These are phyloP conservation scores for Elegia similella DNA, from an alignment of 2,888 invertebrate species.

Conservation along the genomic window DNA sequence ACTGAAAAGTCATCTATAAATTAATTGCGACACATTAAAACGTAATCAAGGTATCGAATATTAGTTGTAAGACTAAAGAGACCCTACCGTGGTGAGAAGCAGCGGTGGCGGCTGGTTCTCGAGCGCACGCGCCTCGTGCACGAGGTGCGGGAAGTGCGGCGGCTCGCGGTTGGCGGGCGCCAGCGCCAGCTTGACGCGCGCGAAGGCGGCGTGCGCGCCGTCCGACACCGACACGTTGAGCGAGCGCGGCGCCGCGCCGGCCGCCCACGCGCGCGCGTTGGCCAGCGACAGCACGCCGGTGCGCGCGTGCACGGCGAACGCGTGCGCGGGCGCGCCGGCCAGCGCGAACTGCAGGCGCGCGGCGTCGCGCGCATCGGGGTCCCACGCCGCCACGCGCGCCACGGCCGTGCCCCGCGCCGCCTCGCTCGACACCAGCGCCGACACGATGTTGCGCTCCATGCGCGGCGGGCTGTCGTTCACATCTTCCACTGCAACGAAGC, in stretches of 20 bases:
- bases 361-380: slow-evolving; percentile 91
- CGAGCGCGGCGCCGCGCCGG: slow-evolving; percentile 81
- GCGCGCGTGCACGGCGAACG: slow-evolving; percentile 51
- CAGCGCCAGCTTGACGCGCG: slow-evolving; percentile 89
- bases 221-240: slow-evolving; percentile 97
- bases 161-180: slow-evolving; percentile 89
- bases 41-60: too few relatives aligned
- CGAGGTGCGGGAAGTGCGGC: slow-evolving; percentile 89
- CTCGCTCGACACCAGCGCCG: slow-evolving; percentile 89
- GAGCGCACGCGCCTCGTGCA: slow-evolving; percentile 89
- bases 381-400: slow-evolving; percentile 93
- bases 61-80: too few relatives aligned
- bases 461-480: slow-evolving; percentile 95
- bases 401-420: slow-evolving; percentile 94
- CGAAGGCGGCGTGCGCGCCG: slow-evolving; percentile 95
- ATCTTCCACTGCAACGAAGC: slow-evolving; percentile 84
- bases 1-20: too few relatives aligned
- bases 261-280: slow-evolving; percentile 77
- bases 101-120: slow-evolving; percentile 92
- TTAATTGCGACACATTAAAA: too few relatives aligned
- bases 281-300: slow-evolving; percentile 56
- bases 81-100: slow-evolving; percentile 84
- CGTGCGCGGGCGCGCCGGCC: slow-evolving; percentile 63
- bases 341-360: slow-evolving; percentile 89
- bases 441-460: slow-evolving; percentile 91